Base-by-base conservation (phyloP, 2,888 invertebrate species). In the Oxyscelio sp. region DNA sequence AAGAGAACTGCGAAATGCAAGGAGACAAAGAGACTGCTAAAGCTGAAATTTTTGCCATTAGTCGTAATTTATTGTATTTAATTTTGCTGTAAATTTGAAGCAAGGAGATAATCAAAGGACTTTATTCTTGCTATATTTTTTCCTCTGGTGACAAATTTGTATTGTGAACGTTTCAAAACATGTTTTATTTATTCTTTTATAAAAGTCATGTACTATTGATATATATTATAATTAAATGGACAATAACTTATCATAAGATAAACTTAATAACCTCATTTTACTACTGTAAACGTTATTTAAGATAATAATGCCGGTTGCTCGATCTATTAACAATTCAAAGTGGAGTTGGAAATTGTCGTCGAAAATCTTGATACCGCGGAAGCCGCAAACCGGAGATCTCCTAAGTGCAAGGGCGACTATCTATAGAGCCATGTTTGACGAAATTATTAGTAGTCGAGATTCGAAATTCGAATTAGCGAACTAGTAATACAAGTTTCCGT, bases 321-420 rank as follows among this genome's bases (percentile, higher is more conserved):
- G 59, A 74, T 68, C 83, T 83, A 70, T 79, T 78, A 83, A 73
- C 78, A 74, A 79, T 83, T 83, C 74, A 74, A 74, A 74, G 66
- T 79, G 48, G 83, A 78, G 78, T 78, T 83, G 71, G 78, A 73
- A 83, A 73, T 73, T 79, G 78, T 83, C 78, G 50, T 61, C 73
- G 78, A 79, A 79, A 83, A 79, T 83, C 83, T 83, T 83, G 83
- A 79, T 84, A 79, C 75, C 83, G 74, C 83, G 79, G 83, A 84
- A 79, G 58, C 83, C 83, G 56, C 83, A 84, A 84, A 61, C 68
- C 75, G 68, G 75, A 75, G 79, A 84, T 79, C 79, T 79, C 75
- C 68, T 70, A 65, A 84, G 83, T 83, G 70, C 83, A 74, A 80
- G 66, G 73, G 66, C 80, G 66, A 80, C 73, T 80, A 24, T 65